Percentiles rank a stretch among this genome's conserved stretches.
phyloP scores from a whole-genome alignment of 1,140 invertebrate genomes.

The Phymastichus coffea region DNA sequence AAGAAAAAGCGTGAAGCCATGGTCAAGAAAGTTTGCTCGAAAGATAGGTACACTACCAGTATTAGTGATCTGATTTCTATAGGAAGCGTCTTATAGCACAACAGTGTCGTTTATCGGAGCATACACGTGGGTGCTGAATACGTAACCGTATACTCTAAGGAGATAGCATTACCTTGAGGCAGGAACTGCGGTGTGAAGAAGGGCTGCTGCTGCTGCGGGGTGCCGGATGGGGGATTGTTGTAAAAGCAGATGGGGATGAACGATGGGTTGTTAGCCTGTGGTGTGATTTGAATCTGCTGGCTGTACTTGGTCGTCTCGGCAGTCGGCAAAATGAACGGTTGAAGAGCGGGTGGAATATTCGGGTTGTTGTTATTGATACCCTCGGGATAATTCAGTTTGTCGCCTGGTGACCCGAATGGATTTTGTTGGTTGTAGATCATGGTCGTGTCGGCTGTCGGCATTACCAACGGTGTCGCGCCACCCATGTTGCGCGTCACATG shows the following conservation, averaged over 20 bases:
- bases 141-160: no score
- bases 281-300: slow-evolving; percentile 28
- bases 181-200: background rate
- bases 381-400: no score
- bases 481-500: slow-evolving; percentile 9
- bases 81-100: no score
- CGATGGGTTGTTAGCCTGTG: slow-evolving; percentile 7
- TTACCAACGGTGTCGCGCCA: background rate
- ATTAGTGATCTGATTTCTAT: no score
- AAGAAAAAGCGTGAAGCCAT: no score
- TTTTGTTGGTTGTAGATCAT: slow-evolving; percentile 26
- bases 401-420: slow-evolving; percentile 22
- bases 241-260: slow-evolving; percentile 27
- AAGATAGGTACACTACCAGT: no score
- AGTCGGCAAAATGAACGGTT: slow-evolving; percentile 15
- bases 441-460: slow-evolving; percentile 18
- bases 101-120: no score
- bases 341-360: no score
- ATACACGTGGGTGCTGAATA: no score
- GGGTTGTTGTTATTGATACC: no score
- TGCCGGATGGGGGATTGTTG: slow-evolving; percentile 6
- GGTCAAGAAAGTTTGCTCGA: no score
- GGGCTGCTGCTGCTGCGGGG: background rate
- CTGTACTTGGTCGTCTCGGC: slow-evolving; percentile 20
- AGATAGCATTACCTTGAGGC: slow-evolving; percentile 11